A percentile compares a stretch with the other conserved stretches of the same genome.
Conservation (phyloP, 2,888 invertebrate genomes). For the Drosophila kambysellisi region DNA sequence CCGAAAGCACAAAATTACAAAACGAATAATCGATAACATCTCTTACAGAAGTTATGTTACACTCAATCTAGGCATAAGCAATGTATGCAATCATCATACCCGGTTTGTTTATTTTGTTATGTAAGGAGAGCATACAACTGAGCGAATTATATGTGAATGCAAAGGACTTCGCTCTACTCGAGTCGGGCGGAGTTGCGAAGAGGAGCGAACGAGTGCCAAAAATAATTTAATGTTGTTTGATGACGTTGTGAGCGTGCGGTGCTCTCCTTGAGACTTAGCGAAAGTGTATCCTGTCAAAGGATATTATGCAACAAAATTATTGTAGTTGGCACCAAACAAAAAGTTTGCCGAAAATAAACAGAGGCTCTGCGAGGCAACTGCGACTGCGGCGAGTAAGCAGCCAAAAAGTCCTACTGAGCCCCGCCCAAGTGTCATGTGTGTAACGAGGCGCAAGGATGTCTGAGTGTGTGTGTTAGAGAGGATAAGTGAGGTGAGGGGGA, state of each 20-base stretch:
- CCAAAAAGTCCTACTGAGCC: conserved; percentile 62
- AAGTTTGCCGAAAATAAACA: too few species aligned
- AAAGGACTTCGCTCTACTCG: conserved; percentile 34
- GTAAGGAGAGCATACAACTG: conserved; percentile 23
- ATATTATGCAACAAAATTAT: too few species aligned
- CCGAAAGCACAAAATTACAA: too few species aligned
- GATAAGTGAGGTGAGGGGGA: neutral
- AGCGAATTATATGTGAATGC: conserved; percentile 51
- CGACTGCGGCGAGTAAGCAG: neutral
- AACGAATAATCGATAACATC: too few species aligned
- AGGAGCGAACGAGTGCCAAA: conserved; percentile 51
- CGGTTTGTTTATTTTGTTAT: too few species aligned
- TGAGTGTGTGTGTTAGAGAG: neutral
- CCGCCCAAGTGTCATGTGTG: conserved; percentile 53
- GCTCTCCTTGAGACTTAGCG: conserved; percentile 67
- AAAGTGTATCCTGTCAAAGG: conserved; percentile 16
- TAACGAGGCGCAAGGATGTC: conserved; percentile 11
- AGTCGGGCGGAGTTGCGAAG: conserved; percentile 20
- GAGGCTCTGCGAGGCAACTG: too few species aligned
- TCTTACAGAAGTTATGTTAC: too few species aligned
- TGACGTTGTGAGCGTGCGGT: conserved; percentile 62
- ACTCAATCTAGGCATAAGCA: neutral
- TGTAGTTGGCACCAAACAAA: too few species aligned
- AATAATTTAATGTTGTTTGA: conserved; percentile 68
- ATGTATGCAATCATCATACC: too few species aligned